Evolutionary conservation across 2,113 vertebrate genomes (phyloP).

Genomic region (Saguinus imperator): DNA sequence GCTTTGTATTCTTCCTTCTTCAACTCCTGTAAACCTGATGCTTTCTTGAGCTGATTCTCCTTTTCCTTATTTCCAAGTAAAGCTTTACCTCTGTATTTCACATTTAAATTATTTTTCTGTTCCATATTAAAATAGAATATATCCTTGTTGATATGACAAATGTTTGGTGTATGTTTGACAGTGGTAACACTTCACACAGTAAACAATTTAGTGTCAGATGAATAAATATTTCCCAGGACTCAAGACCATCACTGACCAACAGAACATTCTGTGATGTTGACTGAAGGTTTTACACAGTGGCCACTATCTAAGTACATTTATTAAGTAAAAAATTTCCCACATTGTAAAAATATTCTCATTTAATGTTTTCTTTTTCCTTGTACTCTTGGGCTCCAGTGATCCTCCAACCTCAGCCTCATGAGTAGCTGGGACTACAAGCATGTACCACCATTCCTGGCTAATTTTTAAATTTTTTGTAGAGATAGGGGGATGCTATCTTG

Average conservation of each 20-base stretch:
- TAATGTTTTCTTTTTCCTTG: too few species aligned
- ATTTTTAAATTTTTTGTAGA: too few species aligned
- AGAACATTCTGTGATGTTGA: not conserved
- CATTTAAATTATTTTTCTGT: not conserved
- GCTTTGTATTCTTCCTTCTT: not conserved
- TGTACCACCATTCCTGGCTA: too few species aligned
- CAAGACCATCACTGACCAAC: not conserved
- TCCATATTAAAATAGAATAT: not conserved
- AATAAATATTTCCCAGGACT: constrained; percentile 76
- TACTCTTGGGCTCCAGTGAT: too few species aligned
- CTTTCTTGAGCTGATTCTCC: not conserved
- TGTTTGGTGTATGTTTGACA: not conserved
- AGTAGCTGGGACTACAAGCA: too few species aligned
- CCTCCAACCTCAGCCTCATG: too few species aligned
- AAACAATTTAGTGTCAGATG: constrained; percentile 71
- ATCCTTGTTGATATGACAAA: not conserved
- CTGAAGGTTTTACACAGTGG: not conserved
- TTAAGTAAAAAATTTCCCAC: not conserved
- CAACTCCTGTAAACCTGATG: not conserved
- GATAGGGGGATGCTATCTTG: too few species aligned
- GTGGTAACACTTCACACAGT: constrained; percentile 45
- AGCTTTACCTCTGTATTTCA: not conserved
- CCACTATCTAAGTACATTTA: not conserved
- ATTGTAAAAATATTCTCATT: not conserved
- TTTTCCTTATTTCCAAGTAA: not conserved